A percentile compares a stretch with the other conserved stretches of the same genome.
phyloP scores from a whole-genome alignment of 2,888 invertebrate genomes.

The Dysmachus trigonus region DNA sequence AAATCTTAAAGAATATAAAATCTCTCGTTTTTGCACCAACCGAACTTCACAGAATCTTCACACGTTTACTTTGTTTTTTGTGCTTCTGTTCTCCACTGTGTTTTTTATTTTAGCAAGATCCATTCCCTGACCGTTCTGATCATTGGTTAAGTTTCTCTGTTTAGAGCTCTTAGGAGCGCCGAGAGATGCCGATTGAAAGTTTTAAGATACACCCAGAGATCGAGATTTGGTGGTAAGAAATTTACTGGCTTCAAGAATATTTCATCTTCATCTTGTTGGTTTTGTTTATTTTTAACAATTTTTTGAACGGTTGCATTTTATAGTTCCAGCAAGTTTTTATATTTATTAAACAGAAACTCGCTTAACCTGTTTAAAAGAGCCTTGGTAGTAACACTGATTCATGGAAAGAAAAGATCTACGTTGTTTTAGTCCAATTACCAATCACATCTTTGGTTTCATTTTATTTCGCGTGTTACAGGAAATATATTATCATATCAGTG shows the following conservation, averaged over 20 bases:
- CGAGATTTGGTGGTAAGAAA: neutral
- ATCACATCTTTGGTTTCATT: neutral
- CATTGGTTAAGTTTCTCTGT: neutral
- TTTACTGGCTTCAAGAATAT: neutral
- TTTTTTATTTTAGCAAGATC: neutral
- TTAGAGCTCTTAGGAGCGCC: neutral
- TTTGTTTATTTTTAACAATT: neutral
- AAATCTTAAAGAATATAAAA: neutral
- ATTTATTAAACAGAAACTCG: neutral
- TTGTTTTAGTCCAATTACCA: neutral
- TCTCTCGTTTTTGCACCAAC: neutral
- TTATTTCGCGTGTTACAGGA: neutral
- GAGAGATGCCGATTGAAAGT: neutral
- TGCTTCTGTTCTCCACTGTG: neutral
- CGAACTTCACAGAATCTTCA: neutral
- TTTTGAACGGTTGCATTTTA: neutral
- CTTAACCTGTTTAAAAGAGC: conserved; percentile 10
- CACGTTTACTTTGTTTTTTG: neutral
- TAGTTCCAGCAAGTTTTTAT: neutral
- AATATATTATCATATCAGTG: neutral
- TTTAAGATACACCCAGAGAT: neutral
- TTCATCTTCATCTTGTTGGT: neutral
- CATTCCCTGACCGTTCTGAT: neutral
- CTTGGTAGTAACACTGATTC: neutral
- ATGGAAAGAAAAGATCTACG: neutral